Conservation (phyloP, 2,113 vertebrate genomes). For the Ellobius talpinus region DNA sequence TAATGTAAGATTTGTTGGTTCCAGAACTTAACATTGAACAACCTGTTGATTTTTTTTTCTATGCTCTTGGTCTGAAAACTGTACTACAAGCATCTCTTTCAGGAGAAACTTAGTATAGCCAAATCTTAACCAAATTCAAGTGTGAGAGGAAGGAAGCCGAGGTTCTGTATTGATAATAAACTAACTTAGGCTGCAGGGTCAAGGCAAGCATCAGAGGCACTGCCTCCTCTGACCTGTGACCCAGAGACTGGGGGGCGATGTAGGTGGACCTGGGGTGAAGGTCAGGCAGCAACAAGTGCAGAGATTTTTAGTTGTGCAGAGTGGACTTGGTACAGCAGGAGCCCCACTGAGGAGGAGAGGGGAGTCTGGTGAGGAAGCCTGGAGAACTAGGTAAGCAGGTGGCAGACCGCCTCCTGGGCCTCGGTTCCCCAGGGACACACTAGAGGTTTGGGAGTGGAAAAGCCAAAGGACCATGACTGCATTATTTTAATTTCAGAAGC, state of each 20-base stretch:
- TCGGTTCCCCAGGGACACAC: background rate
- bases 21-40: slow-evolving; percentile 60
- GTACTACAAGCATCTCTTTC: background rate
- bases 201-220: background rate
- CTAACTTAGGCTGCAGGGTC: background rate
- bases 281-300: background rate
- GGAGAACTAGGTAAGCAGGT: background rate
- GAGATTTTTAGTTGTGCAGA: background rate
- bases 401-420: background rate
- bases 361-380: background rate
- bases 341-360: background rate
- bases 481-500: background rate
- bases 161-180: background rate
- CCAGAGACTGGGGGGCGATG: background rate
- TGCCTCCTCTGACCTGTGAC: background rate
- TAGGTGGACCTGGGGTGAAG: background rate
- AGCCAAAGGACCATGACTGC: background rate
- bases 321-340: background rate
- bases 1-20: slow-evolving; percentile 30
- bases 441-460: background rate
- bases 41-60: slow-evolving; percentile 30
- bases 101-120: slow-evolving; percentile 8
- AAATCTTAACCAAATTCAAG: slow-evolving; percentile 34
- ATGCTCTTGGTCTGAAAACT: slow-evolving; percentile 33
- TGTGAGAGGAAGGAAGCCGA: background rate